phyloP scores from a whole-genome alignment of 2,797 vertebrate genomes.

The Bovichtus diacanthus region DNA sequence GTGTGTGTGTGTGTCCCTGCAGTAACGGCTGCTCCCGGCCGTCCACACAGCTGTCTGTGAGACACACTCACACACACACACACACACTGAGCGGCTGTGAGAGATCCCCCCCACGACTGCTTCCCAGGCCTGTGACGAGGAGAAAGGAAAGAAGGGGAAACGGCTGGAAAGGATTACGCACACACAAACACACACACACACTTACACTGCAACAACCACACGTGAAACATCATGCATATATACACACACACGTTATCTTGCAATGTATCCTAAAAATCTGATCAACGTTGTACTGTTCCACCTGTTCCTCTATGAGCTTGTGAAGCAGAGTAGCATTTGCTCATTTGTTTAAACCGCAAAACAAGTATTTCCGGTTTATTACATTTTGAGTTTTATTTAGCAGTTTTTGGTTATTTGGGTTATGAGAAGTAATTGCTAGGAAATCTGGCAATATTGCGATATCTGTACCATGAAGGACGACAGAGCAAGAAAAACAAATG shows the following conservation, averaged over 20 bases:
- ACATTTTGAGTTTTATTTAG: background rate
- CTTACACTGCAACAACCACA: conserved; percentile 4
- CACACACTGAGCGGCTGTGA: conserved; percentile 73
- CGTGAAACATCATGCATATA: conserved; percentile 1
- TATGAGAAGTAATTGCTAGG: background rate
- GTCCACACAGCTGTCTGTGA: conserved; percentile 84
- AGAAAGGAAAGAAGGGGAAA: conserved; percentile 64
- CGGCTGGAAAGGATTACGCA: conserved; percentile 77
- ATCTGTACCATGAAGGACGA: background rate
- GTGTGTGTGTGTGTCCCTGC: conserved; percentile 60
- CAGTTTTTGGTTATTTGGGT: background rate
- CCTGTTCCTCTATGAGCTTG: background rate
- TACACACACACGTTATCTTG: conserved; percentile 1
- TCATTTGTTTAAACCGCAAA: background rate
- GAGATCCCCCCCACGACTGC: conserved; percentile 79
- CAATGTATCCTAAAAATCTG: no score
- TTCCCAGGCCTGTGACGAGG: conserved; percentile 81
- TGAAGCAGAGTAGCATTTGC: no score
- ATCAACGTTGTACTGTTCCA: background rate
- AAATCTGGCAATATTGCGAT: background rate
- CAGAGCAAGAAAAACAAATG: background rate
- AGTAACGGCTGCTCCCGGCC: conserved; percentile 83
- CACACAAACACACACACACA: conserved; percentile 55
- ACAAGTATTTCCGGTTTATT: background rate
- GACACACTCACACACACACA: conserved; percentile 58